Percentiles rank a stretch among this genome's conserved stretches.
phyloP scores from a whole-genome alignment of 2,797 vertebrate species.

The Propithecus deckenii region DNA sequence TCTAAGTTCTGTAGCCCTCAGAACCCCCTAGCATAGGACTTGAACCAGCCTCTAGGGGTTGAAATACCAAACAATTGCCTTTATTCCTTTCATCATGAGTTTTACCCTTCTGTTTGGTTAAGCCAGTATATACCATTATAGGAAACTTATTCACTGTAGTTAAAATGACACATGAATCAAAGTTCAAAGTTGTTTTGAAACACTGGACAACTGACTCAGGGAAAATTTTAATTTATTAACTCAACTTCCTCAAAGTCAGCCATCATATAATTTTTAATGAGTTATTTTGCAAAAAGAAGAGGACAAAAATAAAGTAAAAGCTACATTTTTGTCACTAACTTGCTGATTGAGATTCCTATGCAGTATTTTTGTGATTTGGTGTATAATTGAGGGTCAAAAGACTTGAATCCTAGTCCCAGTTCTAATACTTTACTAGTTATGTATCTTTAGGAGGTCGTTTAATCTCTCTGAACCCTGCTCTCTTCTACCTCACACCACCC shows the following conservation, averaged over 20 bases:
- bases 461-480: neutral
- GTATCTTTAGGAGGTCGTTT: neutral
- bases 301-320: neutral
- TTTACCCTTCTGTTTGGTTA: neutral
- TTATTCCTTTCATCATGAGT: constrained; percentile 13
- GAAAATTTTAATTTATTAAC: constrained; percentile 33
- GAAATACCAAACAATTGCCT: neutral
- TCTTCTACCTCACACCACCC: neutral
- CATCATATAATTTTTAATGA: neutral
- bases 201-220: constrained; percentile 25
- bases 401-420: neutral
- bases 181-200: constrained; percentile 40
- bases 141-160: neutral
- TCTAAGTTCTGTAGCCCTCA: neutral
- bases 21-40: neutral
- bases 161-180: constrained; percentile 46
- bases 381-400: neutral
- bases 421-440: neutral
- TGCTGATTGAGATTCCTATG: neutral
- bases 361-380: neutral
- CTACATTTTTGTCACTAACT: neutral
- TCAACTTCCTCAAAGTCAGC: constrained; percentile 26
- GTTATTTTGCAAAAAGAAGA: neutral
- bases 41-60: neutral
- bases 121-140: neutral